Percentiles rank a stretch among this genome's conserved stretches.
Evolutionary conservation across 2,113 vertebrate species (phyloP).

Genomic region (Festucalex cinctus): DNA sequence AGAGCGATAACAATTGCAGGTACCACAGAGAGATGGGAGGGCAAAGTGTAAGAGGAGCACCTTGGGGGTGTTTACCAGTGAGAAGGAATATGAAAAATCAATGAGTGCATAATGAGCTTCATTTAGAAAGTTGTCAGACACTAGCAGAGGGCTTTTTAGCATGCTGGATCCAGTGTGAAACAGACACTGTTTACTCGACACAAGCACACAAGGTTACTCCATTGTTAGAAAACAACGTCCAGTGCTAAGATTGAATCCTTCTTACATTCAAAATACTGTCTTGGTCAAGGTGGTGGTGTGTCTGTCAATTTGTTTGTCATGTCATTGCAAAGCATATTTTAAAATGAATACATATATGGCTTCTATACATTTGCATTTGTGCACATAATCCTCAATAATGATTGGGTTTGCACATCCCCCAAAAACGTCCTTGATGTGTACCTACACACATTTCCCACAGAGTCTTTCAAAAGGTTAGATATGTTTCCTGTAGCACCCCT

Average conservation of each 20-base stretch:
- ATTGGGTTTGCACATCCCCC: slow-evolving; percentile 29
- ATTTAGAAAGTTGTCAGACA: slow-evolving; percentile 69
- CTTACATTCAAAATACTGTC: background rate
- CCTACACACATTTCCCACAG: slow-evolving; percentile 42
- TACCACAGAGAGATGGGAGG: slow-evolving; percentile 23
- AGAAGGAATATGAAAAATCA: slow-evolving; percentile 73
- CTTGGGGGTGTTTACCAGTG: slow-evolving; percentile 67
- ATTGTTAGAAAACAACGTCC: background rate
- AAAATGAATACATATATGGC: too few relatives aligned
- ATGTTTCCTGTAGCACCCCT: slow-evolving; percentile 19
- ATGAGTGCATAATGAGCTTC: slow-evolving; percentile 71
- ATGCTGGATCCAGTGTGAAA: slow-evolving; percentile 40
- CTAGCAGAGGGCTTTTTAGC: slow-evolving; percentile 48
- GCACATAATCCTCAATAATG: background rate
- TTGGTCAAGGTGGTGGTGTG: too few relatives aligned
- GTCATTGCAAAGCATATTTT: too few relatives aligned
- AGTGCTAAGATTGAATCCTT: background rate
- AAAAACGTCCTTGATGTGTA: slow-evolving; percentile 46
- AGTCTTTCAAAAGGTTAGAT: slow-evolving; percentile 46
- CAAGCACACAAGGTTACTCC: background rate
- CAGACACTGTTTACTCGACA: slow-evolving; percentile 46
- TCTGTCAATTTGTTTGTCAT: too few relatives aligned
- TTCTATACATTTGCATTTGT: background rate
- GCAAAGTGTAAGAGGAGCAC: slow-evolving; percentile 54
- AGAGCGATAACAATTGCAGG: slow-evolving; percentile 40